A percentile compares a stretch with the other conserved stretches of the same genome.
Conservation (phyloP, 2,888 invertebrate genomes). For the Kuschelorhynchus macadamiae region DNA sequence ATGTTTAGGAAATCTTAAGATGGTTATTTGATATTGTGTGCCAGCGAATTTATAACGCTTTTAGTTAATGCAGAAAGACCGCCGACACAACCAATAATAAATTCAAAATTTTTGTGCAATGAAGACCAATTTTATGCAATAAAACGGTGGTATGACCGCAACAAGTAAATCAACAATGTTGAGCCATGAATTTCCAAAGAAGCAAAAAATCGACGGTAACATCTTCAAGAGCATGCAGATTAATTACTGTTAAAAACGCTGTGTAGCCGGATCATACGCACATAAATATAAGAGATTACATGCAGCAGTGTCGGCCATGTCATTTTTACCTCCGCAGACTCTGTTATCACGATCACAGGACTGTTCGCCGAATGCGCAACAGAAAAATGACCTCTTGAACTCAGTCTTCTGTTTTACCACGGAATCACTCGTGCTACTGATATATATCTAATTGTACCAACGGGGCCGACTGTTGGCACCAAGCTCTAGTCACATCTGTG, state of each 20-base stretch:
- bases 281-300: conserved; percentile 49
- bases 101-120: too few species aligned
- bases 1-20: too few species aligned
- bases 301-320: conserved; percentile 37
- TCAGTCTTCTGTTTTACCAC: conserved; percentile 51
- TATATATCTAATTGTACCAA: conserved; percentile 49
- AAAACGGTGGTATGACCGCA: conserved; percentile 2
- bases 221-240: conserved; percentile 45
- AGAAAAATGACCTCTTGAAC: conserved; percentile 52
- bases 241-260: conserved; percentile 44
- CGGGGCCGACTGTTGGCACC: conserved; percentile 27
- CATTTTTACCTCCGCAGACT: conserved; percentile 35
- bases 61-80: too few species aligned
- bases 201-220: conserved; percentile 32
- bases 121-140: not conserved
- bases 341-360: conserved; percentile 46
- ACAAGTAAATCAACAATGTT: conserved; percentile 39
- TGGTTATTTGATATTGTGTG: too few species aligned
- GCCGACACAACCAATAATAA: too few species aligned
- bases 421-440: conserved; percentile 52
- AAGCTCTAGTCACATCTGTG: conserved; percentile 31
- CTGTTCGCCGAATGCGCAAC: conserved; percentile 51
- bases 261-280: conserved; percentile 38
- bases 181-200: conserved; percentile 27
- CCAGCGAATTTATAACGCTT: too few species aligned